Percentiles rank a stretch among this genome's conserved stretches.
Evolutionary conservation across 2,113 vertebrate species (phyloP).

Genomic region (Orthochromis malagaraziensis): DNA sequence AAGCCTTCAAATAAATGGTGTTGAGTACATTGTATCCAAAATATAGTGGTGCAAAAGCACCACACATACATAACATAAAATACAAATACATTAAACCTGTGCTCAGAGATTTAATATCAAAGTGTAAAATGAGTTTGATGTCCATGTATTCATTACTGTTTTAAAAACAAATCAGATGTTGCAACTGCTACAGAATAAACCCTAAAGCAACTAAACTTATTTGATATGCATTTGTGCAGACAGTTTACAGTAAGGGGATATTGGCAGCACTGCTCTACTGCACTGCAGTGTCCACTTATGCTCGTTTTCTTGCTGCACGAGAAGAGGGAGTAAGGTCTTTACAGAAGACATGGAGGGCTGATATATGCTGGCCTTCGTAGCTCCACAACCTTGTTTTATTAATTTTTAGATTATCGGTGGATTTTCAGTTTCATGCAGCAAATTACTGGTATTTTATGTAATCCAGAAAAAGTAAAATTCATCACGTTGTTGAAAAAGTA

Average conservation of each 20-base stretch:
- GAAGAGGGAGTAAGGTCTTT: neutral
- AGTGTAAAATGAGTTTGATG: neutral
- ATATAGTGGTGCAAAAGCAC: neutral
- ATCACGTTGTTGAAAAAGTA: constrained; percentile 1
- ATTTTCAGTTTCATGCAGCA: constrained; percentile 26
- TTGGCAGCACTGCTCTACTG: neutral
- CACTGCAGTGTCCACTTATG: neutral
- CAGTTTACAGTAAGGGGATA: neutral
- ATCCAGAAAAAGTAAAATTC: neutral
- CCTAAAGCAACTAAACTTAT: neutral
- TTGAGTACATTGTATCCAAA: neutral
- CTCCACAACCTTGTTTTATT: constrained; percentile 34
- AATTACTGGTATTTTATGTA: neutral
- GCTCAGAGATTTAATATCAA: neutral
- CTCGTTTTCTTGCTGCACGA: neutral
- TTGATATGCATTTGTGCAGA: neutral
- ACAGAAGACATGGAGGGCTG: constrained; percentile 4
- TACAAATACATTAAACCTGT: neutral
- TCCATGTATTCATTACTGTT: neutral
- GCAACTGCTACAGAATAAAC: neutral
- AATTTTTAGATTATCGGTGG: constrained; percentile 9
- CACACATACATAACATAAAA: neutral
- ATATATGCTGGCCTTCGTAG: neutral
- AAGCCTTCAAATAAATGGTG: neutral
- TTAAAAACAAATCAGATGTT: neutral